phyloP scores from a whole-genome alignment of 1,140 invertebrate species.

The Bathynomus jamesi region DNA sequence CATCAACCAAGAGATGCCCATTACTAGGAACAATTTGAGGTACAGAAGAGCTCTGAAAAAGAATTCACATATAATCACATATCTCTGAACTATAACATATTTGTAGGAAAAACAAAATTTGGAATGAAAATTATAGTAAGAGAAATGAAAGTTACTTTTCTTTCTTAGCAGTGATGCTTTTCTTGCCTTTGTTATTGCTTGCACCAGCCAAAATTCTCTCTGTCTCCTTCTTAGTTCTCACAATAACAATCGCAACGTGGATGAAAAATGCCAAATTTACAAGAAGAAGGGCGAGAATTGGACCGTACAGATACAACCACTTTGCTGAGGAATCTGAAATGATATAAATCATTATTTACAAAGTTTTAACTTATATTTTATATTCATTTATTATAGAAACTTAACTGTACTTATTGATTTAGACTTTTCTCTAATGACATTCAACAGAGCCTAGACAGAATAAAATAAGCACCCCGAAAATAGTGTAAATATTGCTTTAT shows the following conservation, averaged over 20 bases:
- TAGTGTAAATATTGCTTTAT: no score
- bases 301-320: constrained; percentile 5
- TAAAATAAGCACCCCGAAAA: no score
- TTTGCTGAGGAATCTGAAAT: constrained; percentile 1
- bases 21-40: constrained; percentile 7
- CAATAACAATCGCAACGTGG: not conserved
- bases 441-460: no score
- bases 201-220: not conserved
- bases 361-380: no score
- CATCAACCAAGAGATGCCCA: constrained; percentile 1
- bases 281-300: not conserved
- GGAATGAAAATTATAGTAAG: no score
- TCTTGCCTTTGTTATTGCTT: not conserved
- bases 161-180: not conserved
- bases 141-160: not conserved
- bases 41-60: constrained; percentile 5
- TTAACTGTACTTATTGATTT: no score
- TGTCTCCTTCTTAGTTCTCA: not conserved
- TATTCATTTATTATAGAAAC: no score
- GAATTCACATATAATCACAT: not conserved
- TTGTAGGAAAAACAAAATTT: no score
- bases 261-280: constrained; percentile 1
- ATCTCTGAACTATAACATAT: no score
- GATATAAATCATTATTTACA: no score
- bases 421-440: no score